Evolutionary conservation across 2,113 vertebrate species (phyloP).

Genomic region (Pteruthius melanotis): DNA sequence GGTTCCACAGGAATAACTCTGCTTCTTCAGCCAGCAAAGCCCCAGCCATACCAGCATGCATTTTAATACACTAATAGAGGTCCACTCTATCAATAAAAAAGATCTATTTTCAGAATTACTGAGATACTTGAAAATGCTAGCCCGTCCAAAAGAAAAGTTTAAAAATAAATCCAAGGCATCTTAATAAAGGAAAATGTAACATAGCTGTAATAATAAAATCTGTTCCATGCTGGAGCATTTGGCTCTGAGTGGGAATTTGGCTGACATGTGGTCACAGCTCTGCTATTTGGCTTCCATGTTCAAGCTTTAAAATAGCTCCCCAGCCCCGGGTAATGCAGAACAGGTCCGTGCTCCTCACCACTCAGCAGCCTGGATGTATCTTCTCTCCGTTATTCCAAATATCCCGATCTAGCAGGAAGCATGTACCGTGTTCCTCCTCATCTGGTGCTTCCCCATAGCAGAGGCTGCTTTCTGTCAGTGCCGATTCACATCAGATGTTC

Average conservation of each 20-base stretch:
- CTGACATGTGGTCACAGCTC: conserved; percentile 29
- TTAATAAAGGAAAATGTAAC: conserved; percentile 45
- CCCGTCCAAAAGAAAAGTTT: not conserved
- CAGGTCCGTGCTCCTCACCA: not conserved
- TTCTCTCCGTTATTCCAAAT: not conserved
- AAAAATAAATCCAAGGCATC: conserved; percentile 19
- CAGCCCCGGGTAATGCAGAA: not conserved
- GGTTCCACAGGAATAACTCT: not conserved
- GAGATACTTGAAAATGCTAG: not conserved
- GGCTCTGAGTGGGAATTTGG: not conserved
- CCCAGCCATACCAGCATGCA: not conserved
- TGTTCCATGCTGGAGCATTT: conserved; percentile 29
- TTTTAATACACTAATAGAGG: not conserved
- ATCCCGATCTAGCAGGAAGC: not conserved
- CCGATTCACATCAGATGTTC: not conserved
- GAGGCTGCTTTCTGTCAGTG: conserved; percentile 16
- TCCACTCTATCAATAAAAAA: not conserved
- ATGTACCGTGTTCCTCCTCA: not conserved
- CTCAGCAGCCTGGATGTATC: not conserved
- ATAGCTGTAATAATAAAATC: conserved; percentile 41
- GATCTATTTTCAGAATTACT: conserved; percentile 7
- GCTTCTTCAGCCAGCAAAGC: not conserved
- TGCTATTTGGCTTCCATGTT: conserved; percentile 19
- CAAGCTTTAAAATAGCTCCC: not conserved
- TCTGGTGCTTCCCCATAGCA: not conserved